Base-by-base conservation (phyloP, 1,140 invertebrate genomes). In the Sinella curviseta region DNA sequence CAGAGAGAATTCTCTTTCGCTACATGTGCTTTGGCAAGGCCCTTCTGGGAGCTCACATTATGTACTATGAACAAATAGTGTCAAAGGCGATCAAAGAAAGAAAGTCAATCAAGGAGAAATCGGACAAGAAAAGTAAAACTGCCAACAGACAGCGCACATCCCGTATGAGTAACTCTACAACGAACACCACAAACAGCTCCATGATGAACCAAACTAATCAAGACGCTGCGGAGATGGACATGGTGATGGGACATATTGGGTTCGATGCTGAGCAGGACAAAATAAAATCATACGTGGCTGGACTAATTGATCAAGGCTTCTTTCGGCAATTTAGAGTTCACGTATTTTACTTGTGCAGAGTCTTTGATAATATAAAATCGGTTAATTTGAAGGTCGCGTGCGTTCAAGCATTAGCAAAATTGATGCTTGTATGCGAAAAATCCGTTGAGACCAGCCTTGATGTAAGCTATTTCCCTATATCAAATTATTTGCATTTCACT, bases 241-340 rank as follows among this genome's bases (percentile, higher is more conserved):
- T 67, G 14, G 78, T 82, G 16, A 78, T 80, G 35, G 82, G 82
- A 16, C 77, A 75, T 24, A 77, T 77, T 34, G 82, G 79, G 0
- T 78, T 78, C 67, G 79, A 80, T 77, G 39, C 34, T 24, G 79
- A 82, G 28, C 1, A 24, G 8, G 82, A 82, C 24, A 57, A 28
- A 0, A 79, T 82, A 8, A 73, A 77, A 67, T 30, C 73, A 31
- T 79, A 79, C 26, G 17, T 79, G 3, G 74, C 76, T 16, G 74
- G 70, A 31, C 55, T 77, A 17, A 17, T 82, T 0, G 79, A 82
- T 17, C n/a, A 14, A 2, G 79, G 82, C 33, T 30, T 76, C 16
- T 80, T 80, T 48, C 77, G 77, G 24, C 77, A 78, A 60, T 60
- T 77, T 31, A 8, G 76, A 30, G n/a, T 28, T 26, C 20, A 75